Percentiles rank a stretch among this genome's conserved stretches.
Conservation (phyloP, 2,888 invertebrate genomes). For the Camptogramma bilineatum region DNA sequence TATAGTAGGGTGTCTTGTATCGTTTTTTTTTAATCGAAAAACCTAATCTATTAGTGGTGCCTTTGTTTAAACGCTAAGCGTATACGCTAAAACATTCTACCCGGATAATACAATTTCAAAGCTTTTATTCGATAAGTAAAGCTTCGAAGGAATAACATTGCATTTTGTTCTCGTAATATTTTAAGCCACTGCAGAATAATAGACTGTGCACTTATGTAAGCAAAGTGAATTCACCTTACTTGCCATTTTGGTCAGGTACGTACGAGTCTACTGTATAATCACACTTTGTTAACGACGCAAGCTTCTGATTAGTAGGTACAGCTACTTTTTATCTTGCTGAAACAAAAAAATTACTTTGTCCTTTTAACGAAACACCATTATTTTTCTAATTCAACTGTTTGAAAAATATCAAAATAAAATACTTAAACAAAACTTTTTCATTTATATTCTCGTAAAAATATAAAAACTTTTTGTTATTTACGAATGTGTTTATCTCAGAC, state of each 20-base stretch:
- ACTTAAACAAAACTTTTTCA: neutral
- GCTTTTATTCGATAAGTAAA: slow-evolving; percentile 1
- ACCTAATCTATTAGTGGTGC: neutral
- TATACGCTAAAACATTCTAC: neutral
- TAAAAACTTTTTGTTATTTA: neutral
- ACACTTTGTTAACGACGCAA: neutral
- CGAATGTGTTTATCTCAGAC: neutral
- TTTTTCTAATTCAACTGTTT: no score
- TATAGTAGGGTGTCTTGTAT: no score
- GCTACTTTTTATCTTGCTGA: neutral
- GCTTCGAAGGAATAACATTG: slow-evolving; percentile 3
- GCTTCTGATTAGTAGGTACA: neutral
- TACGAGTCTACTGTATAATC: neutral
- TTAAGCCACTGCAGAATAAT: neutral
- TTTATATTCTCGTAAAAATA: neutral
- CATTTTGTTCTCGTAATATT: neutral
- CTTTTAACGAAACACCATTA: neutral
- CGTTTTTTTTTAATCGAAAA: neutral
- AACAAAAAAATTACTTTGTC: neutral
- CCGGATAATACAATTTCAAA: neutral
- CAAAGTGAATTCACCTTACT: neutral
- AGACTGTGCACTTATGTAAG: neutral
- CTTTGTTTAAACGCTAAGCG: neutral
- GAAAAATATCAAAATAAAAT: no score
- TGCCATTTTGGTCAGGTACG: neutral